Base-by-base conservation (phyloP, 2,888 invertebrate genomes). In the Agrilus cyanescens region DNA sequence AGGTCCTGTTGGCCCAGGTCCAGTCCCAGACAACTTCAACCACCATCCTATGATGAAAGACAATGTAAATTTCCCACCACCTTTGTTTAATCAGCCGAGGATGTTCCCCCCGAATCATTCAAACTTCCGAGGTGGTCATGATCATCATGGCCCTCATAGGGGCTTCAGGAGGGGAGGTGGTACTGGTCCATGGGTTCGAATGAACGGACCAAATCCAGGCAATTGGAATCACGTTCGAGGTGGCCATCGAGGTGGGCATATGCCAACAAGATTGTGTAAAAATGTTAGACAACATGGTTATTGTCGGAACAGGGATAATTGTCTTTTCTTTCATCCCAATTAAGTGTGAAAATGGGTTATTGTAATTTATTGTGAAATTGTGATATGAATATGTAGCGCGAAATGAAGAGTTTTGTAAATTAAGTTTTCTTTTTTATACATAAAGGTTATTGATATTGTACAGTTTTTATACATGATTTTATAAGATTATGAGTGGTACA, bases 301-400 rank as follows among this genome's bases (percentile, higher is more conserved):
- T 47, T 91, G 91, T 67, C 72, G 85, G 39, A 78, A 84, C 59
- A 86, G 85, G 42, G 84, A 84, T 54, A 80, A 80, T 53, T 93
- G 91, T 67, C 78, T 80, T 41, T 91, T 84, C 64, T 69, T 87
- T 52, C 91, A 91, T 71, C 85, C 85, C 8, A 57, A 54, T 44
- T 56, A 42, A 50, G 16, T 37, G 37, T n/a, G 37, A 37, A 25
- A 25, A 25, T 25, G 25, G 25, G 10, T 25, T 25, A 25, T 10
- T 25, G 25, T 25, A 25, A 25, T 69, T 95, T 96, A 56, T 95
- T 94, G 57, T 96, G 77, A 70, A 90, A 91, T 70, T 95, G 95
- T 41, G 40, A 43, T 41, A 36, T 35, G n/a, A 12, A 32, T 25
- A 8, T 25, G 68, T 88, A 89, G 46, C 89, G 10, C 10, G 25